phyloP scores from a whole-genome alignment of 2,888 invertebrate genomes.

The Plebejus melissa region DNA sequence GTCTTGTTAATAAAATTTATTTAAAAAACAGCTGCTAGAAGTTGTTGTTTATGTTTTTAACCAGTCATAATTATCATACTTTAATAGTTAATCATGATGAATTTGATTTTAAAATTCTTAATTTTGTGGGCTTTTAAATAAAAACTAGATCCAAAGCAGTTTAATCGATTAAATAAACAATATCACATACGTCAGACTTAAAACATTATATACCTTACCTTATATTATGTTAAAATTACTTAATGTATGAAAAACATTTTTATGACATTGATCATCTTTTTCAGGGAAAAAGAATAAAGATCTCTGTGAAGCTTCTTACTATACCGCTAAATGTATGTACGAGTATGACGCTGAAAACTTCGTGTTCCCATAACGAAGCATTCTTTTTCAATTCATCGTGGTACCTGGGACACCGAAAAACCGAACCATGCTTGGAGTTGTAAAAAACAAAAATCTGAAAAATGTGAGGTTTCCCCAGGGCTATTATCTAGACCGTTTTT shows the following conservation, averaged over 20 bases:
- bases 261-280: conserved; percentile 37
- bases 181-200: no score
- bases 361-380: conserved; percentile 53
- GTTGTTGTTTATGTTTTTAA: no score
- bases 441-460: neutral
- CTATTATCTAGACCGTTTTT: neutral
- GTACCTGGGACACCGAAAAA: neutral
- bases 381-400: neutral
- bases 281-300: conserved; percentile 66
- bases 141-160: no score
- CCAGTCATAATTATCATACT: no score
- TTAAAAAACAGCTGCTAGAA: no score
- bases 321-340: conserved; percentile 68
- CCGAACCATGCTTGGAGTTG: neutral
- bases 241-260: neutral
- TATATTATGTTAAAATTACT: no score
- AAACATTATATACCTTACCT: no score
- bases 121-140: no score
- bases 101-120: no score
- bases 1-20: no score
- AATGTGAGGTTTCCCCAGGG: neutral
- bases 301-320: conserved; percentile 62
- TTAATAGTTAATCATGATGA: no score
- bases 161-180: no score
- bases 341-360: conserved; percentile 60